Percentiles rank a stretch among this genome's conserved stretches.
phyloP scores from a whole-genome alignment of 2,797 vertebrate genomes.

The Synanceia verrucosa region DNA sequence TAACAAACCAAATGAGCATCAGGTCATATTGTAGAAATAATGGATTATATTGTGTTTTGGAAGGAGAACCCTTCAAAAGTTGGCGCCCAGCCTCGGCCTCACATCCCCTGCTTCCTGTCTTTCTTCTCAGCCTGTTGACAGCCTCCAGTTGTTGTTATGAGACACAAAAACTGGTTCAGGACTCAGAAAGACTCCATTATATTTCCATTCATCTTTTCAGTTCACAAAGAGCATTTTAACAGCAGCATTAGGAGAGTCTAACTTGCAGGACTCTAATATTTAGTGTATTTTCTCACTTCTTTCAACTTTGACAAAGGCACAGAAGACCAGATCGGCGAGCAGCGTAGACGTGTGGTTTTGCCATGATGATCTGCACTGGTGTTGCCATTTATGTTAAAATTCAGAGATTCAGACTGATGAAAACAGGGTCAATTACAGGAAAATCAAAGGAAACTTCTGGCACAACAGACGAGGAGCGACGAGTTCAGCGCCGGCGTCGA shows the following conservation, averaged over 20 bases:
- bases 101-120: slow-evolving; percentile 55
- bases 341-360: too few relatives aligned
- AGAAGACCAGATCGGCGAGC: too few relatives aligned
- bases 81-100: slow-evolving; percentile 34
- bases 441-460: too few relatives aligned
- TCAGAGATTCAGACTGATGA: too few relatives aligned
- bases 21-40: slow-evolving; percentile 2
- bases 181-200: neutral
- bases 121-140: slow-evolving; percentile 42
- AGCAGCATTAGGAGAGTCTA: neutral
- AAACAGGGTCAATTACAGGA: too few relatives aligned
- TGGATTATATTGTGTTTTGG: slow-evolving; percentile 40
- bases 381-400: too few relatives aligned
- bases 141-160: slow-evolving; percentile 21
- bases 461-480: too few relatives aligned
- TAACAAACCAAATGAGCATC: neutral
- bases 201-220: neutral
- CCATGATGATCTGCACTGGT: too few relatives aligned
- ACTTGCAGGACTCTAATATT: too few relatives aligned
- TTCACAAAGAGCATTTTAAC: neutral
- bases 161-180: slow-evolving; percentile 10
- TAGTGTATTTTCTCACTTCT: too few relatives aligned
- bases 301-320: too few relatives aligned
- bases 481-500: too few relatives aligned
- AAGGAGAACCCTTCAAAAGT: slow-evolving; percentile 3